phyloP scores from a whole-genome alignment of 2,888 invertebrate genomes.

The Pristionchus japonicus region DNA sequence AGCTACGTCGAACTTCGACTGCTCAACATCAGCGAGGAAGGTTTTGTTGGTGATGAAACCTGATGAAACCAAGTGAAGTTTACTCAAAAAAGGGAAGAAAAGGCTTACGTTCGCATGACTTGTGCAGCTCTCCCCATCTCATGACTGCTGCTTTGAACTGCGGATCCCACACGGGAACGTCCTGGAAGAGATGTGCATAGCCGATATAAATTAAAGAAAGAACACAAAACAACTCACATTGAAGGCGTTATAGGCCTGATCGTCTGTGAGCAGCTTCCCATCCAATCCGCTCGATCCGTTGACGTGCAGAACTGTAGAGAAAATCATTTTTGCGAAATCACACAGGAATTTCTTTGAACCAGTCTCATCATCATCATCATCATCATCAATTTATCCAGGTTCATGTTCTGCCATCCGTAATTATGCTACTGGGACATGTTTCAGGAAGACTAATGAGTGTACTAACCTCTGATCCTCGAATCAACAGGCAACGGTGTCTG shows the following conservation, averaged over 20 bases:
- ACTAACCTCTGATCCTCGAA: not conserved
- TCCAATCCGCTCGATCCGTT: not conserved
- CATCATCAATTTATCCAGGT: too few species aligned
- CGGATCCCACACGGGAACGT: not conserved
- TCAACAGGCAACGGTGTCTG: not conserved
- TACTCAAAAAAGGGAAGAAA: not conserved
- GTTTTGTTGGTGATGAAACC: slow-evolving; percentile 1
- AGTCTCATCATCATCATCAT: too few species aligned
- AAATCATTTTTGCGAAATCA: not conserved
- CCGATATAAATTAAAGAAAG: too few species aligned
- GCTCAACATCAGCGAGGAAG: not conserved
- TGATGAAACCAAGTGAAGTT: not conserved
- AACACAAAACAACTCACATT: too few species aligned
- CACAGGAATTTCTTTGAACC: too few species aligned
- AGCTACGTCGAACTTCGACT: not conserved
- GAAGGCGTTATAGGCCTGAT: not conserved
- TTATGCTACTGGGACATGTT: too few species aligned
- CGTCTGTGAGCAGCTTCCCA: not conserved
- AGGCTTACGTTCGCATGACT: not conserved
- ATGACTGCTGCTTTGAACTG: not conserved
- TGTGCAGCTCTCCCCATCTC: not conserved
- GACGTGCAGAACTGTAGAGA: not conserved
- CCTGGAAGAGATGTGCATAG: not conserved
- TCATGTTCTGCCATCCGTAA: too few species aligned
- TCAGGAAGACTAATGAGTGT: too few species aligned